Conservation (phyloP, 2,113 vertebrate species). For the Tinamus guttatus region DNA sequence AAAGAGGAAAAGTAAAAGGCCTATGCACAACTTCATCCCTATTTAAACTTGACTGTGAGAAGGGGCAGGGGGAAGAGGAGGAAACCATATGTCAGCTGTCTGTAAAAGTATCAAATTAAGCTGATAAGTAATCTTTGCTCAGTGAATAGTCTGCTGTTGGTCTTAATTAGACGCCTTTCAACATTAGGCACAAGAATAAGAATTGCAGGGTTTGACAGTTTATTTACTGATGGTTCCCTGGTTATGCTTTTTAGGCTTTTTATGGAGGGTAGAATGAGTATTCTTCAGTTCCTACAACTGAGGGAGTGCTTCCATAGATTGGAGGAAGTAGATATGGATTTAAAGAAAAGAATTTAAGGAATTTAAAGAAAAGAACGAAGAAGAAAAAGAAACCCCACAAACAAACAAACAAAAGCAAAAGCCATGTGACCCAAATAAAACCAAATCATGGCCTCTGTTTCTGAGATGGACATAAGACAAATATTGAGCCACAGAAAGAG, state of each 20-base stretch:
- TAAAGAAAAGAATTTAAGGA: background rate
- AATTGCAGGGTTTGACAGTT: background rate
- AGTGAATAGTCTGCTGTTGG: background rate
- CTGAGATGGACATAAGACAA: background rate
- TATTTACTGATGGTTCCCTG: background rate
- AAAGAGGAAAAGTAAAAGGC: background rate
- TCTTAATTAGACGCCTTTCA: slow-evolving; percentile 11
- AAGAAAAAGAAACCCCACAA: no score
- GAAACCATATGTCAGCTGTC: slow-evolving; percentile 22
- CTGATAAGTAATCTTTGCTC: slow-evolving; percentile 22
- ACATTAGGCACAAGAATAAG: background rate
- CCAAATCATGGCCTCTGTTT: background rate
- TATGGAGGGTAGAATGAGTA: background rate
- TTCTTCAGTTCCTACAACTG: background rate
- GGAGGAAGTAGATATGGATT: background rate
- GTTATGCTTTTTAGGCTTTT: background rate
- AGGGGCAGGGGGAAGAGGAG: background rate
- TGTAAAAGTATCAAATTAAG: slow-evolving; percentile 15
- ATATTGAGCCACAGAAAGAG: background rate
- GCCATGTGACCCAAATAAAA: background rate
- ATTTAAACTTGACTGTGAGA: fast-evolving
- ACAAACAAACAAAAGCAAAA: background rate
- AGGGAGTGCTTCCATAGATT: background rate
- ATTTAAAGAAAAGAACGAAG: background rate
- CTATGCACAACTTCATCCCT: background rate